Percentiles rank a stretch among this genome's conserved stretches.
phyloP scores from a whole-genome alignment of 2,888 invertebrate species.

The Junonia oenone region DNA sequence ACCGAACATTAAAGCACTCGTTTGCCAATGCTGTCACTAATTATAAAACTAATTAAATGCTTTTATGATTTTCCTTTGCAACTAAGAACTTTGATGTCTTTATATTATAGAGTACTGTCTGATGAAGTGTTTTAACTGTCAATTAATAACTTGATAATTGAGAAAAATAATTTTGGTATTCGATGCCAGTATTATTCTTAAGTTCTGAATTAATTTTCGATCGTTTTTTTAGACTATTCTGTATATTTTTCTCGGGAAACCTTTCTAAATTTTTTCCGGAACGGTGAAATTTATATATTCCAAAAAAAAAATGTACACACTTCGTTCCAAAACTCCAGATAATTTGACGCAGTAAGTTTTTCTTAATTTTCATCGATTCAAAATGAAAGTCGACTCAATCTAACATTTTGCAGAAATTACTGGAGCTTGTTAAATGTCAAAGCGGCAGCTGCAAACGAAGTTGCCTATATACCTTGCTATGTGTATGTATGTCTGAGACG shows the following conservation, averaged over 20 bases:
- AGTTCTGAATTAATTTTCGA: neutral
- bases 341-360: neutral
- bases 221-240: neutral
- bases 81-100: neutral
- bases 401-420: neutral
- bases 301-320: too few species aligned
- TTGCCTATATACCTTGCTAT: conserved; percentile 32
- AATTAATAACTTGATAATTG: neutral
- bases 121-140: neutral
- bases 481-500: conserved; percentile 10
- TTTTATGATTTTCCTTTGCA: conserved; percentile 39
- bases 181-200: neutral
- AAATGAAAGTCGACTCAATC: neutral
- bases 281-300: neutral
- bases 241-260: neutral
- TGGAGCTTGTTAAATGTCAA: neutral
- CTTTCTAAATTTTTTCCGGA: neutral
- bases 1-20: conserved; percentile 66
- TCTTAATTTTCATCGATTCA: neutral
- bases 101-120: too few species aligned
- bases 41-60: conserved; percentile 60
- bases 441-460: conserved; percentile 39
- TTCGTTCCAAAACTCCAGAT: too few species aligned
- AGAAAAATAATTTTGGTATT: neutral
- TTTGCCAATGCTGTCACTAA: conserved; percentile 52